Evolutionary conservation across 2,113 vertebrate species (phyloP), one percentile per base, ranked within the genome.

Genomic region (Channa maculata): DNA sequence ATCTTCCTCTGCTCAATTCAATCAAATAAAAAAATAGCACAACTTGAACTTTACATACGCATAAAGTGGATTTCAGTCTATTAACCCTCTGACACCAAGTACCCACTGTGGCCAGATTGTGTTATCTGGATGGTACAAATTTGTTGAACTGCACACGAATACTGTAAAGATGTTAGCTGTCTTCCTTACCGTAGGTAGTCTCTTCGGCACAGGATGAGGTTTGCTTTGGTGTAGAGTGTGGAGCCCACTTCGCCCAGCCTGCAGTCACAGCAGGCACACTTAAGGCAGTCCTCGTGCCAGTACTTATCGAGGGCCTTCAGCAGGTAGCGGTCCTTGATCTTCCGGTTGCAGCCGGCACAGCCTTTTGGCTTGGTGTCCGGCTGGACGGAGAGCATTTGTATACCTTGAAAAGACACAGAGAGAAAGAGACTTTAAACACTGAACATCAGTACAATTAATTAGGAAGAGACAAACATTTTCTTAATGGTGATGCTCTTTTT

Each of bases 371-470:
- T 98, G 94, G 97, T 96, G 97, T 99, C 97, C 96, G 98, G 98
- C 97, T 99, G 98, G 92, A 98, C 97, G 94, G 97, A 98, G 95
- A 99, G 97, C 97, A 99, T 99, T 97, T 99, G 98, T 96, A 98
- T 98, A 96, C 98, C 98, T 97, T 88, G 10, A 43, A 61, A 34
- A 46, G 55, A 46, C 10, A 67, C 5, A 65, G 46, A 74, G 3
- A 50, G 10, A 24, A 44, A 74, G 3, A 59, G 0, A 6, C 9
- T 48, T 54, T 37, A 55, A 50, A 71, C 44, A 61, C 0, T 1
- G 0, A 55, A 41, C 48, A 60, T 8, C 5, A 3, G 49, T 5
- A 0, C 9, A 24, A 15, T 14, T 24, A 44, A 0, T 0, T 10
- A 65, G 10, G 33, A 64, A 38, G 13, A 5, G 7, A 33, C 3